Evolutionary conservation across 2,888 invertebrate genomes (phyloP).

Genomic region (Hesperia comma): DNA sequence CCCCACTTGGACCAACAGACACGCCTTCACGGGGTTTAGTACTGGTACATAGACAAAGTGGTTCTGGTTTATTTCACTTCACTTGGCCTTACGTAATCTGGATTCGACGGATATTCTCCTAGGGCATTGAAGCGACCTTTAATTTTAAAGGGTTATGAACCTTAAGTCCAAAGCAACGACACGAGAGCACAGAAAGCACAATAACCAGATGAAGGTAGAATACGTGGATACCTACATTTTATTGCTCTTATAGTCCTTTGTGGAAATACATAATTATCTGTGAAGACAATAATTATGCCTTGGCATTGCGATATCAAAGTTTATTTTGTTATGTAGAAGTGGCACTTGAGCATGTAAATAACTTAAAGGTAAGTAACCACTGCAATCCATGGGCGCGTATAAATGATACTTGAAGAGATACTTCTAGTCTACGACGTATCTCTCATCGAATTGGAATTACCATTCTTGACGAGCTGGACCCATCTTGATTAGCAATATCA

Average conservation of each 20-base stretch:
- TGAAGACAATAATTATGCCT: not conserved
- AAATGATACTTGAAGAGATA: not conserved
- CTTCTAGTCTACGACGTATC: not conserved
- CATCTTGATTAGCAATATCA: too few relatives aligned
- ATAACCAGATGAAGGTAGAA: too few relatives aligned
- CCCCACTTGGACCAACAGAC: slow-evolving; percentile 50
- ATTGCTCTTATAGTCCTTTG: too few relatives aligned
- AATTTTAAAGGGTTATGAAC: not conserved
- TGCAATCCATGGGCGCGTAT: not conserved
- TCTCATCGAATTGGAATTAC: not conserved
- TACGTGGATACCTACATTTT: too few relatives aligned
- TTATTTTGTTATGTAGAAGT: not conserved
- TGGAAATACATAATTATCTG: too few relatives aligned
- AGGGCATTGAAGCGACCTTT: slow-evolving; percentile 8
- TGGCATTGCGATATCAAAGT: not conserved
- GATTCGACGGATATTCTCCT: slow-evolving; percentile 21
- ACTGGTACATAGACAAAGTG: slow-evolving; percentile 67
- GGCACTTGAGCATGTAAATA: slow-evolving; percentile 1
- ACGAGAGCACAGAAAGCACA: not conserved
- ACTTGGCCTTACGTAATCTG: slow-evolving; percentile 51
- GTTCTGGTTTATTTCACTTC: slow-evolving; percentile 67
- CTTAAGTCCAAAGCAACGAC: not conserved
- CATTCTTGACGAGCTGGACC: not conserved
- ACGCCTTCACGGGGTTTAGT: slow-evolving; percentile 67
- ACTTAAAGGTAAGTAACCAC: not conserved